Evolutionary conservation across 2,113 vertebrate genomes (phyloP), one percentile per base, ranked within the genome.

Genomic region (Progne subis): DNA sequence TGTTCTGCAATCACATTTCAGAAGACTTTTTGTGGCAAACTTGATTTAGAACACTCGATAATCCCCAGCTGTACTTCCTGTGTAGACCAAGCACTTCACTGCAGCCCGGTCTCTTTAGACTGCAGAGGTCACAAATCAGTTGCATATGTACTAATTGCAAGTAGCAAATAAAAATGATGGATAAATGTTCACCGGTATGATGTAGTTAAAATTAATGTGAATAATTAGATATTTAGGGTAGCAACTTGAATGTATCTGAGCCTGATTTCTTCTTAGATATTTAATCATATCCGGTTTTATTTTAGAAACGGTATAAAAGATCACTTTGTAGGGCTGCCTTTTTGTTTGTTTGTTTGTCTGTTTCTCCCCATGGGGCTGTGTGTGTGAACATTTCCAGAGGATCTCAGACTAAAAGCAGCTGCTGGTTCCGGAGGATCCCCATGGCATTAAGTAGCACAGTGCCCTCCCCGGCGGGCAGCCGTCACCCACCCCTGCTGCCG

Each of bases 401-500:
- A 82, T 56, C 24, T 16, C 17, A 34, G 44, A 25, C 25, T 32
- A 25, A 50, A 75, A 59, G 70, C 56, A 75, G 52, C 53, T 41
- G 24, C 53, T 52, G 41, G 8, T 43, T 37, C 39, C n/a, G 49
- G n/a, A 26, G 11, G 9, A 29, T 49, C 29, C 1, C 1, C 3
- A 3, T 9, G n/a, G 21, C 20, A 7, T 2, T 9, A 43, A 25
- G 39, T 1, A 61, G 31, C 39, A 43, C 64, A 47, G n/a, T 6
- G 34, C 32, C n/a, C 50, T 67, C 13, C 59, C 43, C 2, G 15
- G 39, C 2, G 0, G 21, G 14, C 47, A 80, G 61, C 6, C 0
- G 0, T 18, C 14, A 8, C 55, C 55, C 79, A 50, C 29, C 44
- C 34, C 17, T 2, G 0, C 32, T 12, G 19, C 53, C 23, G 19